Percentiles rank a stretch among this genome's conserved stretches.
Evolutionary conservation across 2,113 vertebrate species (phyloP).

Genomic region (Natator depressus): DNA sequence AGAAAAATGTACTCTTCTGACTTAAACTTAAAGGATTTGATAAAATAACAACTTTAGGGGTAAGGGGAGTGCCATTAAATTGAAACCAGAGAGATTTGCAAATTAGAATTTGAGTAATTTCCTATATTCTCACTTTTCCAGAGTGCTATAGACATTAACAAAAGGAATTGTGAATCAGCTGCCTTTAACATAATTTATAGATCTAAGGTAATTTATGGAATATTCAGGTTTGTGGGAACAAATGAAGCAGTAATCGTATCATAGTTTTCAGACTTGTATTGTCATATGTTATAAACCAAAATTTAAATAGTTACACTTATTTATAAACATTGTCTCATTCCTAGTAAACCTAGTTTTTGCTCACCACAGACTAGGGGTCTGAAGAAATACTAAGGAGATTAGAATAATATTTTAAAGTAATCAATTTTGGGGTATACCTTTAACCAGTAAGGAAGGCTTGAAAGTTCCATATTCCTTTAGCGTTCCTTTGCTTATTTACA

Average conservation of each 20-base stretch:
- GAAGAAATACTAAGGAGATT: background rate
- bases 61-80: background rate
- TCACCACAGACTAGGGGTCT: background rate
- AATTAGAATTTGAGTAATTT: background rate
- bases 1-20: background rate
- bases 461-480: background rate
- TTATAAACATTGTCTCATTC: background rate
- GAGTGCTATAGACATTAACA: background rate
- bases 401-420: background rate
- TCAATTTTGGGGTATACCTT: background rate
- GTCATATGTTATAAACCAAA: background rate
- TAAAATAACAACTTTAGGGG: background rate
- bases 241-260: background rate
- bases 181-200: background rate
- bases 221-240: background rate
- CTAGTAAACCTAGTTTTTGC: fast-evolving
- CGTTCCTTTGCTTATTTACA: background rate
- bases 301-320: background rate
- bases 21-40: background rate
- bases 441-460: background rate
- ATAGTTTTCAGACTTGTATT: background rate
- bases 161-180: background rate
- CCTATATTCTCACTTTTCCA: background rate
- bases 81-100: background rate
- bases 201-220: background rate